A percentile compares a stretch with the other conserved stretches of the same genome.
These are phyloP conservation scores for Tachina lurida DNA, from an alignment of 2,888 invertebrate species.

Conservation along the genomic window DNA sequence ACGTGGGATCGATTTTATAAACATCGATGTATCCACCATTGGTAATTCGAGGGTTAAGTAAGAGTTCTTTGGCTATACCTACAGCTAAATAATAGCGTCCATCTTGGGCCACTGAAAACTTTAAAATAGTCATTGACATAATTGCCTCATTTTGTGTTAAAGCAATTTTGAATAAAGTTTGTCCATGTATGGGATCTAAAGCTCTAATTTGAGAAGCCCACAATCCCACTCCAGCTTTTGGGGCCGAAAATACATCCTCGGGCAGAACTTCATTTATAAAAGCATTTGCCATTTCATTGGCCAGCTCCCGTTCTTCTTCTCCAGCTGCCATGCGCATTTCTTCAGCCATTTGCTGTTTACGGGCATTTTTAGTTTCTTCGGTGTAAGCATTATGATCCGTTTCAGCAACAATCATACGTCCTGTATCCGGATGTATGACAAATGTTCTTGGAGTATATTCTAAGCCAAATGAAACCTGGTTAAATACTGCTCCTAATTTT, in stretches of 20 bases:
- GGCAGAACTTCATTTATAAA: constrained; percentile 97
- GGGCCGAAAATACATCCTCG: constrained; percentile 96
- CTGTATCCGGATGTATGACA: constrained; percentile 95
- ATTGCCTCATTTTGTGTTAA: constrained; percentile 99
- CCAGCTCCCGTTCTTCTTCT: constrained; percentile 96
- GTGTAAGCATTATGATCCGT: constrained; percentile 99
- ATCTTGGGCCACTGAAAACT: constrained; percentile 87
- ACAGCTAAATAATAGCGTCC: constrained; percentile 87
- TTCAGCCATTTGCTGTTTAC: constrained; percentile 97
- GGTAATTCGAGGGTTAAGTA: constrained; percentile 93
- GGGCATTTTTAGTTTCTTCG: constrained; percentile 96
- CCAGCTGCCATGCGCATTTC: constrained; percentile 99
- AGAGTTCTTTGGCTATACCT: constrained; percentile 95
- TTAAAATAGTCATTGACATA: constrained; percentile 92
- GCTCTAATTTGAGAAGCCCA: constrained; percentile 97
- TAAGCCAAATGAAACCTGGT: constrained; percentile 95
- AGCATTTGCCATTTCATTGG: constrained; percentile 98
- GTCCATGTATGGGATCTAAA: constrained; percentile 92
- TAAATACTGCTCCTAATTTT: constrained; percentile 99
- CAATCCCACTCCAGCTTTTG: constrained; percentile 97
- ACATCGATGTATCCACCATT: constrained; percentile 93
- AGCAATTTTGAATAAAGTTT: constrained; percentile 89
- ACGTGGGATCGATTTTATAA: constrained; percentile 88
- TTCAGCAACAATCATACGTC: constrained; percentile 95
- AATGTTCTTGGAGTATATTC: constrained; percentile 98